Evolutionary conservation across 35 echinoderm and acorn worm genomes (phyloP), one percentile per base, ranked within the genome.

Genomic region (Apostichopus japonicus): DNA sequence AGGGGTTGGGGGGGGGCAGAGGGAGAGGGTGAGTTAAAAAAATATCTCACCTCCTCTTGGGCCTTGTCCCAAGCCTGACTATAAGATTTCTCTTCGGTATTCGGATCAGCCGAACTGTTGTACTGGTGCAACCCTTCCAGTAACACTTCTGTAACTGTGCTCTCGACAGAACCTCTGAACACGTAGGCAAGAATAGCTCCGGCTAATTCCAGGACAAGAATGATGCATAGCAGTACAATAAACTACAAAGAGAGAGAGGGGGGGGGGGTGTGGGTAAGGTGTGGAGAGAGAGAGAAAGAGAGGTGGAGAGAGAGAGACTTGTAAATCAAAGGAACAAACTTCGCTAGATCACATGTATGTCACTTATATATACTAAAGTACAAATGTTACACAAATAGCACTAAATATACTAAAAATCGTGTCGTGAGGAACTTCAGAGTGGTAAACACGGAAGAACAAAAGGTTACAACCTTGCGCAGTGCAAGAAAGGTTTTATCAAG

Each of bases 61-160:
- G 94, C 78, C 70, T 83, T 87, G 44, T 96, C 95, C 95, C 95
- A 96, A 6, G 95, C 93, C 17, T 92, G 59, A 6, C 79, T 96
- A 6, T 90, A 79, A 53, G 87, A 86, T 6, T 13, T 0, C 15
- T 0, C 79, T 5, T 82, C 8, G 8, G 44, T 33, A 17, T 79
- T 24, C 65, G 93, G 54, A 2, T 77, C 91, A 10, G 84, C 16
- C 2, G 86, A 52, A 56, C 75, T 23, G 61, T 90, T 92, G 13
- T 94, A 86, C 9, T 91, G 57, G 5, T 92, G 14, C 55, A 93
- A 79, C 6, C 54, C 58, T 22, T 75, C 33, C 56, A 84, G 27
- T 13, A 96, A 33, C 21, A 86, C 90, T 4, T 94, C 44, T 22
- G 93, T 93, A 14, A 94, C 62, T 10, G 61, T 80, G 24, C 82